Conservation (phyloP, 2,797 vertebrate genomes). For the Harpagifer antarcticus region DNA sequence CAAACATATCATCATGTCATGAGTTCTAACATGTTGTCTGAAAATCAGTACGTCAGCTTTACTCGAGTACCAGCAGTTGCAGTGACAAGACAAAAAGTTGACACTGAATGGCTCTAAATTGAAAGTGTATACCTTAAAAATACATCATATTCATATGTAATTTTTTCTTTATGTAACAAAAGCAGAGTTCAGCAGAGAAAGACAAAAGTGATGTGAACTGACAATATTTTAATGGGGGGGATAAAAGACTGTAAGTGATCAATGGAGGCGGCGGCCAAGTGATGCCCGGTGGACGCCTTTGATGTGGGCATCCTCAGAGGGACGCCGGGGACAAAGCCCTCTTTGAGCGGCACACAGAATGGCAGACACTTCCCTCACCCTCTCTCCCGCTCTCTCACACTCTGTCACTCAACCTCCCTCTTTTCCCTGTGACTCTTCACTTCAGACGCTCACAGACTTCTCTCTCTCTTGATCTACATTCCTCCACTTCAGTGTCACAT, state of each 20-base stretch:
- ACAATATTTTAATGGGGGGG: slow-evolving; percentile 88
- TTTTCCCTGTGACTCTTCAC: slow-evolving; percentile 43
- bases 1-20: neutral
- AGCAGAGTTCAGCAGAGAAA: slow-evolving; percentile 85
- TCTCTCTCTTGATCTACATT: slow-evolving; percentile 57
- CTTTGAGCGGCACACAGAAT: slow-evolving; percentile 85
- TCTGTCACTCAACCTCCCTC: slow-evolving; percentile 51
- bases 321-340: slow-evolving; percentile 85
- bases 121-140: slow-evolving; percentile 32
- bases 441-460: slow-evolving; percentile 40
- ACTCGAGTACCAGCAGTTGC: neutral
- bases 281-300: slow-evolving; percentile 87
- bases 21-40: neutral
- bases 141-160: slow-evolving; percentile 28
- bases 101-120: neutral
- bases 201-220: slow-evolving; percentile 88
- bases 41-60: neutral
- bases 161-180: slow-evolving; percentile 80
- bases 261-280: slow-evolving; percentile 87
- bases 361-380: slow-evolving; percentile 82
- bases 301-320: slow-evolving; percentile 87
- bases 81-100: neutral
- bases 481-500: slow-evolving; percentile 56
- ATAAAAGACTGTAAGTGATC: slow-evolving; percentile 91
- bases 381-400: slow-evolving; percentile 64